Evolutionary conservation across 1,140 invertebrate genomes (phyloP).

Genomic region (Lepidurus arcticus): DNA sequence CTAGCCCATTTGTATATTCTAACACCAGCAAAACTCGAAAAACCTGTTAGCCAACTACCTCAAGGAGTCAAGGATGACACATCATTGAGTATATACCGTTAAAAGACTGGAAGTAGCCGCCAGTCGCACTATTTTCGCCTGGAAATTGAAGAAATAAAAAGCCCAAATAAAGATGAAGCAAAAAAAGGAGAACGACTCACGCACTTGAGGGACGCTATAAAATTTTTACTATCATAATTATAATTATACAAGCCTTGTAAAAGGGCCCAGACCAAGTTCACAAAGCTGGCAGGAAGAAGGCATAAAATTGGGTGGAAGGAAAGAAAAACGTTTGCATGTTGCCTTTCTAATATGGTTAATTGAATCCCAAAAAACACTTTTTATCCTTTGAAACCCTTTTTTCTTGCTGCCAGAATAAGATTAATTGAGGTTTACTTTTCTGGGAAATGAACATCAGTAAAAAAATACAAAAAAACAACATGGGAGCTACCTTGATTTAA

Average conservation of each 20-base stretch:
- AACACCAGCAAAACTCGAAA: background rate
- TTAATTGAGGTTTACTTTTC: no score
- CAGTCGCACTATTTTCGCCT: background rate
- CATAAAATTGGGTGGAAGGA: background rate
- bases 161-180: background rate
- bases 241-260: slow-evolving; percentile 22
- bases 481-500: slow-evolving; percentile 1
- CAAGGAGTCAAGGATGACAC: background rate
- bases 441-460: background rate
- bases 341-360: slow-evolving; percentile 17
- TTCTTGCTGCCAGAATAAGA: background rate
- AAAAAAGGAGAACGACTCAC: background rate
- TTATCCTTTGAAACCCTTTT: background rate
- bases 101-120: background rate
- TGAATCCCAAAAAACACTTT: background rate
- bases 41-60: background rate
- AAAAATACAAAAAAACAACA: background rate
- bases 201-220: slow-evolving; percentile 11
- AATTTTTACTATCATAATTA: slow-evolving; percentile 22
- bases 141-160: background rate
- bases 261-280: slow-evolving; percentile 24
- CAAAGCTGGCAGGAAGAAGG: slow-evolving; percentile 22
- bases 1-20: background rate
- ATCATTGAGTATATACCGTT: background rate
- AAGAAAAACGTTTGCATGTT: slow-evolving; percentile 19